Conservation (phyloP, 2,888 invertebrate species). For the Cephalotes varians region DNA sequence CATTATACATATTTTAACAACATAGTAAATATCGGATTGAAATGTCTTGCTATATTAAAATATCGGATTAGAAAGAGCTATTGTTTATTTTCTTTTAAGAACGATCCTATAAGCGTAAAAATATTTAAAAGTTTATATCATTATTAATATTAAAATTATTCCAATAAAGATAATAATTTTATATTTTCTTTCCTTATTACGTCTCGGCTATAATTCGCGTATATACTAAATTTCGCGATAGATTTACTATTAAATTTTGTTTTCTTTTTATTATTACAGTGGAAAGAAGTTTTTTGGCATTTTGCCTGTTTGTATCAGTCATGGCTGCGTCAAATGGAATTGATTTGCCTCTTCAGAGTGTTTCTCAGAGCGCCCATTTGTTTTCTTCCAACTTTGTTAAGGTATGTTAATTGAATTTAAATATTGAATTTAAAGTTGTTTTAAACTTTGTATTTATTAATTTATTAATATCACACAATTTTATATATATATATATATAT, state of each 20-base stretch:
- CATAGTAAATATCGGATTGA: no score
- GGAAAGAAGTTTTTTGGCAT: conserved; percentile 43
- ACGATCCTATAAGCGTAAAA: not conserved
- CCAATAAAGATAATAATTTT: not conserved
- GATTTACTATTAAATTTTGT: not conserved
- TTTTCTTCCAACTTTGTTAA: conserved; percentile 74
- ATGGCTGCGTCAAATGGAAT: conserved; percentile 54
- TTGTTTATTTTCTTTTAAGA: not conserved
- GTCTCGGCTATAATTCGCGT: not conserved
- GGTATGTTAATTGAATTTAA: conserved; percentile 56
- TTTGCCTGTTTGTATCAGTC: conserved; percentile 43
- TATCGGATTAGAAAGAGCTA: not conserved
- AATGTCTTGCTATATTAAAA: not conserved
- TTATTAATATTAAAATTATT: not conserved
- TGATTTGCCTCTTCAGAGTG: conserved; percentile 59
- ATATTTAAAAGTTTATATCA: conserved; percentile 3
- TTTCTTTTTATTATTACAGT: conserved; percentile 53
- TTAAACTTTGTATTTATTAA: not conserved
- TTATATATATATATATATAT: no score
- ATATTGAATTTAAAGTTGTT: not conserved
- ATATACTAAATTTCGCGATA: not conserved
- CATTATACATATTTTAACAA: not conserved
- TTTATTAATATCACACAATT: not conserved
- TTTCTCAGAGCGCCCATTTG: conserved; percentile 65
- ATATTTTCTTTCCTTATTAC: not conserved